phyloP scores from a whole-genome alignment of 2,888 invertebrate genomes.

The Metallyticus violacea region DNA sequence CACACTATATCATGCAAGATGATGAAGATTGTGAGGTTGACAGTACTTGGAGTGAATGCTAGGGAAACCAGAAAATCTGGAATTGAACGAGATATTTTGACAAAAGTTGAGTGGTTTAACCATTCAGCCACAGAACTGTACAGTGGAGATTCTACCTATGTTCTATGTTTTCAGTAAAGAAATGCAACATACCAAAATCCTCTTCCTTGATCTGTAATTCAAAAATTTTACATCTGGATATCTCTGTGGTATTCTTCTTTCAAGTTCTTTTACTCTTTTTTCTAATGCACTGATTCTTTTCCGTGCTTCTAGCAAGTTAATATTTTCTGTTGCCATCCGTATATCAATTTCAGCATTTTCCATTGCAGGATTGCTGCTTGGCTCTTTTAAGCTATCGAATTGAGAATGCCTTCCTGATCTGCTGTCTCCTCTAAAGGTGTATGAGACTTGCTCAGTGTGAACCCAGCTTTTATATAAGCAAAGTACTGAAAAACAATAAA shows the following conservation, averaged over 20 bases:
- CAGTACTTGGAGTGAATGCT: too few species aligned
- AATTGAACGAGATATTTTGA: too few species aligned
- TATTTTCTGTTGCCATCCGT: neutral
- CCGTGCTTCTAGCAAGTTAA: slow-evolving; percentile 52
- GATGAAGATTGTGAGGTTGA: too few species aligned
- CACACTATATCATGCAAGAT: too few species aligned
- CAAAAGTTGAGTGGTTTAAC: too few species aligned
- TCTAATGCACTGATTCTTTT: slow-evolving; percentile 64
- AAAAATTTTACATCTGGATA: slow-evolving; percentile 90
- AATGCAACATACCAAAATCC: slow-evolving; percentile 79
- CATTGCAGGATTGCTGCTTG: neutral
- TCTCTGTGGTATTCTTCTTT: slow-evolving; percentile 72
- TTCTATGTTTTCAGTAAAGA: too few species aligned
- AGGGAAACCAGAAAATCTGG: too few species aligned
- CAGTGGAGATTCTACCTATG: too few species aligned
- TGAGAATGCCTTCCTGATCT: slow-evolving; percentile 9
- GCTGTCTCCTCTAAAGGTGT: neutral
- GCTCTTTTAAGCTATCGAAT: slow-evolving; percentile 31
- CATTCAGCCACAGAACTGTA: too few species aligned
- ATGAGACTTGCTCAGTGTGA: slow-evolving; percentile 40
- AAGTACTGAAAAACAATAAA: slow-evolving; percentile 42
- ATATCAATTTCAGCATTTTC: neutral
- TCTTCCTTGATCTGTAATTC: slow-evolving; percentile 86
- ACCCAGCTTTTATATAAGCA: slow-evolving; percentile 48
- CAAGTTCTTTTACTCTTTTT: slow-evolving; percentile 67